Base-by-base conservation (phyloP, 2,888 invertebrate species). In the Myathropa florea region DNA sequence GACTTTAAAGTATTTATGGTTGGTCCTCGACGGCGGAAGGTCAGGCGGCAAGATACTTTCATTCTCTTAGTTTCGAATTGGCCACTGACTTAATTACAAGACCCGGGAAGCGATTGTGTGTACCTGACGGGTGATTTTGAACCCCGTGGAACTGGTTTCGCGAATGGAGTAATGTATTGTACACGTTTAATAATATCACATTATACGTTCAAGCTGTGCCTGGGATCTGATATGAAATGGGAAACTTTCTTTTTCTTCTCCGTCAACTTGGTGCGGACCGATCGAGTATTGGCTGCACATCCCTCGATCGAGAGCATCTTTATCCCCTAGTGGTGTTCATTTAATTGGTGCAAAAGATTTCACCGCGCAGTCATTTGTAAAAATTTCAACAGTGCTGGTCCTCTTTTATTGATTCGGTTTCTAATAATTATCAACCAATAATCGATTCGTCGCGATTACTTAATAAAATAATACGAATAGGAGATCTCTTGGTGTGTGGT, bases 301-400 rank as follows among this genome's bases (percentile, higher is more conserved):
- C 71, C 76, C 61, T 60, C 63, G 67, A 18, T 70, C 64, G 46
- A 28, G 33, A 59, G 30, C 39, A 68, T 21, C 73, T 39, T 68
- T 68, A 75, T 73, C 78, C 63, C 59, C 33, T 70, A 79, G 60
- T 84, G 76, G 80, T 46, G 46, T 4, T 65, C 67, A 61, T 33
- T 77, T 72, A 81, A 85, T 80, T 85, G 81, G 84, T 77, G 76
- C 67, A 77, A 85, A 68, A 71, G 72, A 81, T 85, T 85, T 85
- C 80, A 81, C 84, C 75, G 76, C 60, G 72, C 26, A 10, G 64
- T 10, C 55, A 23, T 57, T 26, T n/a, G 33, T 2, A 30, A 14
- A 21, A 21, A 36, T 10, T 76, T 82, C 71, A 14, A n/a, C 46
- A 18, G 36, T 2, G 28, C 60, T 63, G 21, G 64, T n/a, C 14